These are phyloP conservation scores for Drosophila saltans DNA, from an alignment of 1,140 invertebrate species.

Conservation along the genomic window DNA sequence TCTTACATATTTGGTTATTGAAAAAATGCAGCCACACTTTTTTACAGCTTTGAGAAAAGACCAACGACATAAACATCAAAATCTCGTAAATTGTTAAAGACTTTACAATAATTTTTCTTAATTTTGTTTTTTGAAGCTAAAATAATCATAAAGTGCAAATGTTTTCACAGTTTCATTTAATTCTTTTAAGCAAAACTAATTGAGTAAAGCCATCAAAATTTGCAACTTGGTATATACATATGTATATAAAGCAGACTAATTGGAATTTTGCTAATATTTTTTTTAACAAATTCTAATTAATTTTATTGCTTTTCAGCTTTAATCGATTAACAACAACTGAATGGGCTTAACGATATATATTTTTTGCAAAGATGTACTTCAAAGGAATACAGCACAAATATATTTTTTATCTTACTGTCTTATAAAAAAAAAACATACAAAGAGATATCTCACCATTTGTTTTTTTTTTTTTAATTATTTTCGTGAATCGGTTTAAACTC, in stretches of 20 bases:
- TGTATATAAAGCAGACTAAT: not conserved
- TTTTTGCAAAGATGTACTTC: not conserved
- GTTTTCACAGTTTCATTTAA: too few species aligned
- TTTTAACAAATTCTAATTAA: not conserved
- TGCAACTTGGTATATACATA: not conserved
- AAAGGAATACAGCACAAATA: too few species aligned
- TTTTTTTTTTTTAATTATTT: too few species aligned
- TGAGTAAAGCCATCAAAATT: not conserved
- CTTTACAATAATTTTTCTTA: too few species aligned
- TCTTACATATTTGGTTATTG: not conserved
- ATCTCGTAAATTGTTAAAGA: too few species aligned
- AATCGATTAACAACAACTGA: not conserved
- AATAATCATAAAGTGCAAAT: too few species aligned
- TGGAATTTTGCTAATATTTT: not conserved
- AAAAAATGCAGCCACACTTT: slow-evolving; percentile 8
- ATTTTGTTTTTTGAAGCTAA: too few species aligned
- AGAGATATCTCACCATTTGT: too few species aligned
- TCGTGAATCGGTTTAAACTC: too few species aligned
- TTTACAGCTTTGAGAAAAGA: not conserved
- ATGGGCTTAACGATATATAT: not conserved
- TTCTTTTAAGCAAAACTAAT: not conserved
- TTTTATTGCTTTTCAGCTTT: not conserved
- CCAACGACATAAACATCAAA: too few species aligned
- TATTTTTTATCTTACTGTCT: too few species aligned
- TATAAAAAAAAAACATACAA: too few species aligned